These are phyloP conservation scores for Poecilus cupreus DNA, from an alignment of 2,888 invertebrate genomes.

Conservation along the genomic window DNA sequence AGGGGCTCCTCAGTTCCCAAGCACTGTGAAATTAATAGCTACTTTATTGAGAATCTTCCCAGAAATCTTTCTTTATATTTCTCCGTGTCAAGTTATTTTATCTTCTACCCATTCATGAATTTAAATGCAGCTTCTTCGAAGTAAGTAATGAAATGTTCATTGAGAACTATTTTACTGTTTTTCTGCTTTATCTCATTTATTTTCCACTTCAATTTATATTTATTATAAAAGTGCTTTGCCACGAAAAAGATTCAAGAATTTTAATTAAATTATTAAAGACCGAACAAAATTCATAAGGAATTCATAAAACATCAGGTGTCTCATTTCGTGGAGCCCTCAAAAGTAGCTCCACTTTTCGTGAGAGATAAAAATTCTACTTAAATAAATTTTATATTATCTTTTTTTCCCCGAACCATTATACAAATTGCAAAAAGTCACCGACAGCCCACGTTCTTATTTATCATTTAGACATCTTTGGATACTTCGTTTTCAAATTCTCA, in stretches of 20 bases:
- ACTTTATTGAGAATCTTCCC: constrained; percentile 21
- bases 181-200: neutral
- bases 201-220: no score
- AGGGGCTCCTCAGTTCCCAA: constrained; percentile 25
- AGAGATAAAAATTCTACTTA: neutral
- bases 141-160: neutral
- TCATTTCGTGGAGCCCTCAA: neutral
- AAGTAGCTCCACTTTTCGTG: neutral
- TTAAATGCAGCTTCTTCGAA: neutral
- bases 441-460: constrained; percentile 10
- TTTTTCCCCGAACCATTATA: neutral
- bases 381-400: constrained; percentile 7
- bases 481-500: neutral
- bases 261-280: no score
- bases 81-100: neutral
- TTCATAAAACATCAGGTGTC: neutral
- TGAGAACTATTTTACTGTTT: neutral
- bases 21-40: constrained; percentile 34
- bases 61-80: constrained; percentile 1
- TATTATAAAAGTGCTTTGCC: no score
- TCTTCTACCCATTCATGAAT: constrained; percentile 1
- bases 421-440: constrained; percentile 16
- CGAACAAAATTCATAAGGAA: neutral
- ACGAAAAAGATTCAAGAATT: no score
- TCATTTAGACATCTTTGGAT: constrained; percentile 2